These are phyloP conservation scores for Pseudococcus longispinus DNA, from an alignment of 2,888 invertebrate species.

Conservation along the genomic window DNA sequence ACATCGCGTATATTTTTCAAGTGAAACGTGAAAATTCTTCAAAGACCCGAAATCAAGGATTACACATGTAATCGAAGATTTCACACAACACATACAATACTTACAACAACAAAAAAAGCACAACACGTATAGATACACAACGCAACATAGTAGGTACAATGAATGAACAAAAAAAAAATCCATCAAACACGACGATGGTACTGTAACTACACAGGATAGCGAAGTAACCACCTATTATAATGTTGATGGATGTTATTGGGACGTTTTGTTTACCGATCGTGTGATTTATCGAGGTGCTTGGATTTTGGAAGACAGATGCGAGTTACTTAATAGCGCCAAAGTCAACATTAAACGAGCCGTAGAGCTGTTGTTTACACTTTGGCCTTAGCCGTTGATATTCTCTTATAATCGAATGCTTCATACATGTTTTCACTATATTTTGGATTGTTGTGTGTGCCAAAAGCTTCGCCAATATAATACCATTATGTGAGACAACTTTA, in stretches of 20 bases:
- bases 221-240: constrained; percentile 50
- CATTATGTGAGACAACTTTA: constrained; percentile 49
- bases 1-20: neutral
- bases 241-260: constrained; percentile 48
- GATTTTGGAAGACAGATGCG: constrained; percentile 55
- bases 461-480: constrained; percentile 49
- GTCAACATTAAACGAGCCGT: constrained; percentile 55
- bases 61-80: constrained; percentile 52
- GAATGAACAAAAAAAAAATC: neutral
- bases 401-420: constrained; percentile 51
- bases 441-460: neutral
- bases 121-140: neutral
- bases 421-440: constrained; percentile 47
- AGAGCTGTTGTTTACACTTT: constrained; percentile 54
- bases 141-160: neutral
- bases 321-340: constrained; percentile 56
- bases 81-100: too few species aligned
- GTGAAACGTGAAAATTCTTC: constrained; percentile 4
- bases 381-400: constrained; percentile 43
- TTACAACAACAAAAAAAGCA: neutral
- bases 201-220: constrained; percentile 14
- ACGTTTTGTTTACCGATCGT: constrained; percentile 55
- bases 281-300: constrained; percentile 57
- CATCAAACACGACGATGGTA: constrained; percentile 18
- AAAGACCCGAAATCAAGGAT: constrained; percentile 46